Conservation (phyloP, 2,888 invertebrate genomes). For the Pycnomerus fuliginosus region DNA sequence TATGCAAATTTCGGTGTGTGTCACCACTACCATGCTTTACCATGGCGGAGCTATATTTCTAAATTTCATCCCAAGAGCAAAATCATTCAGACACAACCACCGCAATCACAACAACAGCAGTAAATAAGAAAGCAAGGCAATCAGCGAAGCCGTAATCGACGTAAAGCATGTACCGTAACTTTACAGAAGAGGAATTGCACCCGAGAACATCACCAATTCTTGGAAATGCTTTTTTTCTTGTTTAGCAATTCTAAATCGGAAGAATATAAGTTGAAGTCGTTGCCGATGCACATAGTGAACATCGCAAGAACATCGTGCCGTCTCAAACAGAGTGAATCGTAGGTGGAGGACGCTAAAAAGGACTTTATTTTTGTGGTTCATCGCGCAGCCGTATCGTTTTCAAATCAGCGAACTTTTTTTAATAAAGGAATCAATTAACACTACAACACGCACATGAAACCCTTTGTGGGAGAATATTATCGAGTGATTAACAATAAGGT, state of each 20-base stretch:
- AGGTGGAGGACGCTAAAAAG: background rate
- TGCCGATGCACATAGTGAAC: too few species aligned
- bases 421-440: too few species aligned
- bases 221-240: slow-evolving; percentile 1
- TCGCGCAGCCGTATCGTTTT: background rate
- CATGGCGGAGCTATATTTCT: slow-evolving; percentile 6
- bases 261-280: too few species aligned
- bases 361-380: background rate
- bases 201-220: slow-evolving; percentile 4
- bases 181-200: slow-evolving; percentile 21
- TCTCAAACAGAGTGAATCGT: background rate
- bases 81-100: slow-evolving; percentile 6
- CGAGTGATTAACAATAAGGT: too few species aligned
- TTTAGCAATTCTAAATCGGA: background rate
- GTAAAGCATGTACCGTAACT: slow-evolving; percentile 24
- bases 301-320: background rate
- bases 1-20: slow-evolving; percentile 42
- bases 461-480: too few species aligned
- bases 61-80: slow-evolving; percentile 6
- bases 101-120: slow-evolving; percentile 18
- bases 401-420: too few species aligned
- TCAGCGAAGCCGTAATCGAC: slow-evolving; percentile 24
- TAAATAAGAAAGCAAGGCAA: slow-evolving; percentile 22
- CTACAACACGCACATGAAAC: too few species aligned
- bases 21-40: slow-evolving; percentile 45